Base-by-base conservation (phyloP, 2,888 invertebrate species). In the Lapara coniferarum region DNA sequence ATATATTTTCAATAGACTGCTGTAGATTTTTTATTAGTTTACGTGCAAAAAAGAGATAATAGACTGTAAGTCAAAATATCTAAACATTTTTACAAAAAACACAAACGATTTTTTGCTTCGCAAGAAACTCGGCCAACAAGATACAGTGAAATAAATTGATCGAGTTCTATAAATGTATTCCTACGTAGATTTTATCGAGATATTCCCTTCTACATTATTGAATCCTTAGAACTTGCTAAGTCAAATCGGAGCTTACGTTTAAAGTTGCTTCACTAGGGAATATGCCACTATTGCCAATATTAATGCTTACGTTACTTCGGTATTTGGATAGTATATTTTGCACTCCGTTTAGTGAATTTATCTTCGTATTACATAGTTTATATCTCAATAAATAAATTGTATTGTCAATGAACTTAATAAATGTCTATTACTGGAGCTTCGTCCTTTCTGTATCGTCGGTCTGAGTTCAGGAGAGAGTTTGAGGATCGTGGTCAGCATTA, bases 171-270 rank as follows among this genome's bases (percentile, higher is more conserved):
- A 55, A 55, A 37, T 37, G 37, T 55, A 55, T 55, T 19, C 7
- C 7, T 16, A 55, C 16, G 16, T 16, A 19, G 16, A 16, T 55
- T 3, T 55, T 10, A 7, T 16, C 16, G n/a, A 58, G 44, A n/a
- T 58, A n/a, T n/a, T n/a, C 25, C 13, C n/a, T 52, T 10, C 51
- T 66, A 49, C 30, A 13, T 10, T 37, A 57, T 37, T 16, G 51
- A 68, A 73, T 69, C 58, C 58, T 59, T 59, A 67, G 51, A 68
- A 51, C 58, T 30, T 70, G 13, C 37, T 57, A 66, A 63, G 69
- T 66, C 56, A 52, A 8, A 19, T 19, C 66, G 16, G 56, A 69
- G 55, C 10, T 63, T 55, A 49, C 52, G 57, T 51, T 10, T 52
- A 25, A 49, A 70, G 58, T 19, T 63, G n/a, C 46, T 44, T 69